Evolutionary conservation across 2,888 invertebrate species (phyloP), one percentile per base, ranked within the genome.

Genomic region (Lasioglossum calceatum): DNA sequence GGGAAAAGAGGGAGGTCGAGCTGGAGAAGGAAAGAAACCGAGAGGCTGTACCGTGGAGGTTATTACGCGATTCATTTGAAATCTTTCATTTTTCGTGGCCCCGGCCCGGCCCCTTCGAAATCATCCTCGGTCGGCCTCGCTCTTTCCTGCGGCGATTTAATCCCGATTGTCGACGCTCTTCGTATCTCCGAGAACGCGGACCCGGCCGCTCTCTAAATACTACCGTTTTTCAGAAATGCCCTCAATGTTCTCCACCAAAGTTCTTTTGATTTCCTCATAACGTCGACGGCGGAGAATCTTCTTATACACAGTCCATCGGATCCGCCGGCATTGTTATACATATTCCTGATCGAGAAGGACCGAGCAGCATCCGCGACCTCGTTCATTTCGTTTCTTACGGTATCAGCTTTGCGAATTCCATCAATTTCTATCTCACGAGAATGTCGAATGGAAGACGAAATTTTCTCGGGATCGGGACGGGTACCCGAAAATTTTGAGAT

Each of bases 41-140:
- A 70, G 81, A 74, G 81, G 75, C 79, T 88, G 86, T 12, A n/a
- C 58, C 58, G n/a, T 86, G 83, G 87, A 85, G 88, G 92, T 93
- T 94, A 93, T 94, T 94, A 93, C 92, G 94, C 93, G 94, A 94
- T 93, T 94, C 95, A 94, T 94, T 94, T 94, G 93, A 93, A 93
- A 94, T 93, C 87, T 92, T 91, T 88, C 85, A 87, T 88, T 88
- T 89, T 81, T 76, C 86, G 77, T 82, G 79, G 79, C 71, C 61
- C 73, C 42, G 70, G 70, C 19, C 54, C 44, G 16, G 54, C 7
- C 23, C 61, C 72, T 50, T 42, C 32, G 39, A 19, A 79, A 82
- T 76, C n/a, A 70, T 71, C n/a, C 32, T 42, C 42, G 32, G 70
- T 42, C 71, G 50, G 47, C 47, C 39, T 61, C 39, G 39, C 44